Evolutionary conservation across 37 sponge, comb jelly and placozoan genomes (phyloP).

Genomic region (Aplysina aerophoba): DNA sequence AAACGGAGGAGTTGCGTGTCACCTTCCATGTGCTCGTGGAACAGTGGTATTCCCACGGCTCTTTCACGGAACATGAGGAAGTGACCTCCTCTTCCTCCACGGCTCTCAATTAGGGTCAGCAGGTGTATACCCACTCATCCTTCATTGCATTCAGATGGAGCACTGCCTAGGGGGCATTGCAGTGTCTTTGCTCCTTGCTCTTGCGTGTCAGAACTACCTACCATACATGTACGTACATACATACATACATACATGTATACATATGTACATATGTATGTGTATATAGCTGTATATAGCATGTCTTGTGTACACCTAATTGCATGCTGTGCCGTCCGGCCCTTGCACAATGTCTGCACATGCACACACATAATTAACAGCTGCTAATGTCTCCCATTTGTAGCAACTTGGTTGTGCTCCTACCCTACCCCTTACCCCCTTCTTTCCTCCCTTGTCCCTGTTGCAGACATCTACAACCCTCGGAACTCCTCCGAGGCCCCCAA

Average conservation of each 20-base stretch:
- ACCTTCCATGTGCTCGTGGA: too few species aligned
- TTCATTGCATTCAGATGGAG: too few species aligned
- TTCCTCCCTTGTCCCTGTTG: background rate
- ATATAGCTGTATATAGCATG: background rate
- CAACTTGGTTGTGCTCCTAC: background rate
- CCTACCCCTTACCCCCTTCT: background rate
- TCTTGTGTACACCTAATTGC: too few species aligned
- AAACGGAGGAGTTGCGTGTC: too few species aligned
- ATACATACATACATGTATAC: slow-evolving; percentile 11
- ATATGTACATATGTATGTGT: background rate
- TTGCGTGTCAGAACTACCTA: background rate
- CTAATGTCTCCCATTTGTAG: background rate
- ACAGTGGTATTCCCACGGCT: background rate
- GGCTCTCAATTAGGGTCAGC: too few species aligned
- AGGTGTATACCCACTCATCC: too few species aligned
- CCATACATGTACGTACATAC: slow-evolving; percentile 1
- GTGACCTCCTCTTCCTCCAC: background rate
- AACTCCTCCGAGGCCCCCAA: slow-evolving; percentile 42
- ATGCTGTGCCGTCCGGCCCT: too few species aligned
- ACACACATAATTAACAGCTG: background rate
- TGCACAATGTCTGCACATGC: background rate
- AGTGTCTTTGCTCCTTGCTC: too few species aligned
- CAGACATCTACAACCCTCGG: slow-evolving; percentile 78
- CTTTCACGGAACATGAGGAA: background rate
- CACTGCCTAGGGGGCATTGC: too few species aligned